These are phyloP conservation scores for Dryobota labecula DNA, from an alignment of 2,888 invertebrate genomes.

Conservation along the genomic window DNA sequence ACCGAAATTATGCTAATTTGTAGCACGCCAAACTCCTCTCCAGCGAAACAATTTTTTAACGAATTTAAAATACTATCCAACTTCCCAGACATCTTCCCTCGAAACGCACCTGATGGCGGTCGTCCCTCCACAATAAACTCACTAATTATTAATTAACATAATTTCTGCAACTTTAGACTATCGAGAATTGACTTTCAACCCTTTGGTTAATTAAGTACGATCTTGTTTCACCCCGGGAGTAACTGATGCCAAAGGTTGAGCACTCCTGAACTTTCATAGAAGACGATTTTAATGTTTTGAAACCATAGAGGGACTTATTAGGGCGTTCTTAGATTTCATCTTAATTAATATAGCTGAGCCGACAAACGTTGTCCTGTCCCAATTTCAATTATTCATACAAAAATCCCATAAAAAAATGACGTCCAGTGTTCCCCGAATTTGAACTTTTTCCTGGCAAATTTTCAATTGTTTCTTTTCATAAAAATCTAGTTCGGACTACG, in stretches of 20 bases:
- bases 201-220: constrained; percentile 49
- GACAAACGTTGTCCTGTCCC: no score
- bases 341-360: not conserved
- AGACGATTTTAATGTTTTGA: constrained; percentile 30
- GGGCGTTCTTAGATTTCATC: constrained; percentile 1
- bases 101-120: not conserved
- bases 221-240: constrained; percentile 46
- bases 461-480: no score
- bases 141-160: constrained; percentile 60
- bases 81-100: constrained; percentile 24
- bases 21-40: not conserved
- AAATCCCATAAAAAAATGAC: no score
- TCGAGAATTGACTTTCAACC: constrained; percentile 53
- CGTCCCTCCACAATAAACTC: constrained; percentile 45
- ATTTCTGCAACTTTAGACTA: constrained; percentile 48
- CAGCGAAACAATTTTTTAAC: not conserved
- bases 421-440: no score
- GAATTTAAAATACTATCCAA: constrained; percentile 29
- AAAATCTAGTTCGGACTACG: no score
- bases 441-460: no score
- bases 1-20: constrained; percentile 9
- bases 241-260: constrained; percentile 32
- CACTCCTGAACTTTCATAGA: constrained; percentile 20
- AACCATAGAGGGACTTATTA: constrained; percentile 17
- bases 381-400: no score